Conservation (phyloP, 2,113 vertebrate genomes). For the Gopherus flavomarginatus region DNA sequence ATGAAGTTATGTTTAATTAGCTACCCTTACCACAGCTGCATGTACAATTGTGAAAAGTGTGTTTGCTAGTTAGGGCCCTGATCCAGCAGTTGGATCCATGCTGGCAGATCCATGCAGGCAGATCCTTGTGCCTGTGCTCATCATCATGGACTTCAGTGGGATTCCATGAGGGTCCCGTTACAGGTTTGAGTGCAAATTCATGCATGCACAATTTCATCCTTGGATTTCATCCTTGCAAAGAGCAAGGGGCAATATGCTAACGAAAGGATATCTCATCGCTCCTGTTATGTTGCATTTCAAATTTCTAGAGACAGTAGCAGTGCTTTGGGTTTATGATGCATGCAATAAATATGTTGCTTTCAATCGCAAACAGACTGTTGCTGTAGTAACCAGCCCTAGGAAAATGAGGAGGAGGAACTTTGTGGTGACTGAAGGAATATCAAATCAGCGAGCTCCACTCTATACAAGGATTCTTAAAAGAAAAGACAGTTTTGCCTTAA, state of each 20-base stretch:
- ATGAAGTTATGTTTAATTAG: neutral
- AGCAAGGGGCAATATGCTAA: neutral
- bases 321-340: neutral
- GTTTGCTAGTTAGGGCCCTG: neutral
- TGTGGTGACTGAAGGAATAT: conserved; percentile 36
- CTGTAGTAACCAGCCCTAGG: conserved; percentile 52
- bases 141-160: neutral
- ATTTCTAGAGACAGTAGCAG: neutral
- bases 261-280: neutral
- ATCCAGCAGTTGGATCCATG: neutral
- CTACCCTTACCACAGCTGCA: neutral
- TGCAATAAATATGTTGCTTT: conserved; percentile 5
- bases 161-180: neutral
- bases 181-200: neutral
- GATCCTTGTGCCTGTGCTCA: neutral
- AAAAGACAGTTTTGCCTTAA: neutral
- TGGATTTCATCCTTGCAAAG: neutral
- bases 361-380: conserved; percentile 37
- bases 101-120: neutral
- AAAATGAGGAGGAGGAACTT: neutral
- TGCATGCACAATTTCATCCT: neutral
- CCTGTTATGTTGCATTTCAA: conserved; percentile 8
- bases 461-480: neutral
- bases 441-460: neutral
- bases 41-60: neutral